A percentile compares a stretch with the other conserved stretches of the same genome.
phyloP scores from a whole-genome alignment of 2,888 invertebrate species.

The Pogonocherus hispidulus region DNA sequence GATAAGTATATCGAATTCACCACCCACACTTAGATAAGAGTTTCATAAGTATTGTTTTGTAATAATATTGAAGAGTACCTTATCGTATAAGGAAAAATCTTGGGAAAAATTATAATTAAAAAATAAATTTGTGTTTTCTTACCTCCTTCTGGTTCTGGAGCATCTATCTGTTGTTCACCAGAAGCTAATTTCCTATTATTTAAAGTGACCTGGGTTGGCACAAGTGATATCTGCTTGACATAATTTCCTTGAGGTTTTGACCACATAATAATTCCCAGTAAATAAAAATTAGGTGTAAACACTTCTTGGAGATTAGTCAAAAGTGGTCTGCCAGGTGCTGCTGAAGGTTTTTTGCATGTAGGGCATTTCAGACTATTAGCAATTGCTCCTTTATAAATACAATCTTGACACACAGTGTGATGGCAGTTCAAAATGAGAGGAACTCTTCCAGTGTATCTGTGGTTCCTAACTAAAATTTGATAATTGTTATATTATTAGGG shows the following conservation, averaged over 20 bases:
- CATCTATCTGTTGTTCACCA: background rate
- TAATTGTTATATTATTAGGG: no score
- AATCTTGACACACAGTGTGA: conserved; percentile 79
- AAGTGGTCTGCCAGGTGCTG: conserved; percentile 48
- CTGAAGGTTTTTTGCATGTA: conserved; percentile 68
- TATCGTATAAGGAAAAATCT: no score
- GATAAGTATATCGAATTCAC: no score
- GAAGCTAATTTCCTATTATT: background rate
- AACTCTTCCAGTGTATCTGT: conserved; percentile 54
- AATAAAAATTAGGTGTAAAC: conserved; percentile 66
- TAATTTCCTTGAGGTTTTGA: conserved; percentile 32
- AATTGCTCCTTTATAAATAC: conserved; percentile 68
- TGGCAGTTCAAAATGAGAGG: conserved; percentile 78
- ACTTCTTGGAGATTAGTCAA: conserved; percentile 56
- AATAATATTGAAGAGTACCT: no score
- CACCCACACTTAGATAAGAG: no score
- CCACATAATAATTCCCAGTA: conserved; percentile 59
- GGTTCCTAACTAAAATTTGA: conserved; percentile 51
- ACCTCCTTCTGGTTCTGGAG: conserved; percentile 15
- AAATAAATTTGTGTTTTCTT: no score
- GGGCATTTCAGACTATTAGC: conserved; percentile 67
- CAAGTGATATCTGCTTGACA: conserved; percentile 22
- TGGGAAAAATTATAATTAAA: no score
- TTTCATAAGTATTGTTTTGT: no score
- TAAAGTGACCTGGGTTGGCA: conserved; percentile 13